These are phyloP conservation scores for Lepidochitona cinerea DNA, from an alignment of 2,888 invertebrate genomes.

Conservation along the genomic window DNA sequence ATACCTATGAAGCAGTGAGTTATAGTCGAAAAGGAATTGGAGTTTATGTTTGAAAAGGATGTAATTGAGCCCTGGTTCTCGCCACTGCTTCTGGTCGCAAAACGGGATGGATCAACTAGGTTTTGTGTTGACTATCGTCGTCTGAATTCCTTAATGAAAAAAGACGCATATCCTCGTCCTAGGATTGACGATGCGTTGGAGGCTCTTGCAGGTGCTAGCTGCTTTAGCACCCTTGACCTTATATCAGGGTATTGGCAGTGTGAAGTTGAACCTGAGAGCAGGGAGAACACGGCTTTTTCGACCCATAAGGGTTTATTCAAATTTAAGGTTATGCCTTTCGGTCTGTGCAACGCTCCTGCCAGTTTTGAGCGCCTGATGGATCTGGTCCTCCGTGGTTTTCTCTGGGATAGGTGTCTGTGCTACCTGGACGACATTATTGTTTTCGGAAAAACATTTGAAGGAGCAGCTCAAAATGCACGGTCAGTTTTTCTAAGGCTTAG, in stretches of 20 bases:
- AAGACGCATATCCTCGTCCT: constrained; percentile 20
- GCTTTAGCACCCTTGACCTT: constrained; percentile 35
- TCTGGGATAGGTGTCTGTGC: constrained; percentile 25
- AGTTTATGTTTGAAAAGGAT: constrained; percentile 15
- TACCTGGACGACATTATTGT: constrained; percentile 43
- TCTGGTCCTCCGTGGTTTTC: constrained; percentile 21
- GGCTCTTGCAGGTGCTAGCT: constrained; percentile 31
- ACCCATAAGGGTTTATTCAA: constrained; percentile 28
- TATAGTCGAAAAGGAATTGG: not conserved
- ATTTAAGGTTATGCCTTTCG: constrained; percentile 33
- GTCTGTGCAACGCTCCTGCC: constrained; percentile 33
- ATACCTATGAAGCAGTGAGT: not conserved
- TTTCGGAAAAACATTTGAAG: constrained; percentile 25
- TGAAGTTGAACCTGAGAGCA: constrained; percentile 23
- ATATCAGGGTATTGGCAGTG: constrained; percentile 43
- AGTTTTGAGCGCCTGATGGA: constrained; percentile 42
- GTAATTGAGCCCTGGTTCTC: constrained; percentile 21
- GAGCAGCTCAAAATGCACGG: constrained; percentile 24
- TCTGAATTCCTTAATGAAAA: constrained; percentile 17
- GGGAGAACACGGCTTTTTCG: constrained; percentile 39
- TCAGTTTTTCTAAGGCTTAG: constrained; percentile 31
- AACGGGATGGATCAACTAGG: constrained; percentile 16
- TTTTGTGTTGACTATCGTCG: constrained; percentile 27
- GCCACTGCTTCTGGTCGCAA: constrained; percentile 19
- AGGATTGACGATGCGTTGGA: constrained; percentile 31